Percentiles rank a stretch among this genome's conserved stretches.
Conservation (phyloP, 2,113 vertebrate species). For the Ia io region DNA sequence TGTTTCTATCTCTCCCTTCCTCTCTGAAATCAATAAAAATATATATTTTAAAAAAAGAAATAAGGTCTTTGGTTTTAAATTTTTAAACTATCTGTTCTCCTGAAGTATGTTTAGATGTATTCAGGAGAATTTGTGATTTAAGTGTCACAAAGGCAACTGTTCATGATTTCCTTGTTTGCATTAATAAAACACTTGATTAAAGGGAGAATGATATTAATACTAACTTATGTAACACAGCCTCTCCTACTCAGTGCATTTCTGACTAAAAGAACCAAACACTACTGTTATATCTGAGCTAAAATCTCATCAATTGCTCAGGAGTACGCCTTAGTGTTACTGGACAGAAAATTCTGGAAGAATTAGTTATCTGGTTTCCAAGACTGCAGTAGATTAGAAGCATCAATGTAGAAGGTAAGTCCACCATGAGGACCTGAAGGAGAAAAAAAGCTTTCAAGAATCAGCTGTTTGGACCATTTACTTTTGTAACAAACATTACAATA, state of each 20-base stretch:
- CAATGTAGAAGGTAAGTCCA: background rate
- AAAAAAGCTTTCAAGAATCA: background rate
- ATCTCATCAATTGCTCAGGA: background rate
- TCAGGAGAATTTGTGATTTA: background rate
- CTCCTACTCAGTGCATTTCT: background rate
- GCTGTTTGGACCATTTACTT: background rate
- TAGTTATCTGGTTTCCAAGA: background rate
- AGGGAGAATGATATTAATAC: background rate
- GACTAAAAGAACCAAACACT: background rate
- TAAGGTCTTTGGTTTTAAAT: background rate
- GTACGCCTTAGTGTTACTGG: background rate
- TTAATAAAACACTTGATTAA: background rate
- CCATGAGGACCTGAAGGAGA: background rate
- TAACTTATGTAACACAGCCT: background rate
- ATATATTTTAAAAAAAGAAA: no score
- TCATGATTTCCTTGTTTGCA: background rate
- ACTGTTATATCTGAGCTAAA: background rate
- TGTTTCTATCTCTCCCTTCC: background rate
- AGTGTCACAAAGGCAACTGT: background rate
- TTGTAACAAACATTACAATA: background rate
- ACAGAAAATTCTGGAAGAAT: background rate
- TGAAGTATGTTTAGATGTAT: background rate
- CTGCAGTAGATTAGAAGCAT: background rate
- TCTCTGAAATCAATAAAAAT: background rate
- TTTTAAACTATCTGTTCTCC: background rate